phyloP scores from a whole-genome alignment of 2,888 invertebrate genomes.

The Deilephila porcellus region DNA sequence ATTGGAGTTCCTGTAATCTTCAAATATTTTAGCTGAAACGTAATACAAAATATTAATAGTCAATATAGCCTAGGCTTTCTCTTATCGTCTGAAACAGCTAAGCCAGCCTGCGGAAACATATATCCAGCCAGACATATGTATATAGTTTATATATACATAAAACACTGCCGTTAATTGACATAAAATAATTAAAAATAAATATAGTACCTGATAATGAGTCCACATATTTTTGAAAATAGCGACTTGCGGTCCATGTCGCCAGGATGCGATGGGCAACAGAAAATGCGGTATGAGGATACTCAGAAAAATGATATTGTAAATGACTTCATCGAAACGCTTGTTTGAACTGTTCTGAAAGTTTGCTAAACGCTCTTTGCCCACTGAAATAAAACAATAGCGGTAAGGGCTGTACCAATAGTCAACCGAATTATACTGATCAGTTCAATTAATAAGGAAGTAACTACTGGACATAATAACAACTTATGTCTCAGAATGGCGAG shows the following conservation, averaged over 20 bases:
- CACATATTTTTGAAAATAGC: conserved; percentile 92
- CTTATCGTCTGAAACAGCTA: too few relatives aligned
- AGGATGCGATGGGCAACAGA: conserved; percentile 87
- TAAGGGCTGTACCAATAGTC: too few relatives aligned
- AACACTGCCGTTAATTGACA: too few relatives aligned
- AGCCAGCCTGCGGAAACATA: too few relatives aligned
- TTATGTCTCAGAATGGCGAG: not conserved
- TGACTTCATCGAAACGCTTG: conserved; percentile 89
- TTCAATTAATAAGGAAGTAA: too few relatives aligned
- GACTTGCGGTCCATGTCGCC: conserved; percentile 89
- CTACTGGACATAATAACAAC: not conserved
- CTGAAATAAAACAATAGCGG: conserved; percentile 56
- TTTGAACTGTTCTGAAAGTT: conserved; percentile 85
- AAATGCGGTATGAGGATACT: conserved; percentile 90
- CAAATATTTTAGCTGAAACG: conserved; percentile 84
- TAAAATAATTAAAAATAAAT: too few relatives aligned
- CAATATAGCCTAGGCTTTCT: too few relatives aligned
- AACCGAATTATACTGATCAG: too few relatives aligned
- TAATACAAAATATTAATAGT: conserved; percentile 4
- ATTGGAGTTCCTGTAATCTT: conserved; percentile 87
- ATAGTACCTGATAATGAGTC: conserved; percentile 88
- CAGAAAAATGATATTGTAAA: conserved; percentile 90
- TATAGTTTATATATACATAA: too few relatives aligned
- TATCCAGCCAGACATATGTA: too few relatives aligned
- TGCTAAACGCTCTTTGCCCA: conserved; percentile 81